phyloP scores from a whole-genome alignment of 2,113 vertebrate genomes.

The Phrynocephalus versicolor region DNA sequence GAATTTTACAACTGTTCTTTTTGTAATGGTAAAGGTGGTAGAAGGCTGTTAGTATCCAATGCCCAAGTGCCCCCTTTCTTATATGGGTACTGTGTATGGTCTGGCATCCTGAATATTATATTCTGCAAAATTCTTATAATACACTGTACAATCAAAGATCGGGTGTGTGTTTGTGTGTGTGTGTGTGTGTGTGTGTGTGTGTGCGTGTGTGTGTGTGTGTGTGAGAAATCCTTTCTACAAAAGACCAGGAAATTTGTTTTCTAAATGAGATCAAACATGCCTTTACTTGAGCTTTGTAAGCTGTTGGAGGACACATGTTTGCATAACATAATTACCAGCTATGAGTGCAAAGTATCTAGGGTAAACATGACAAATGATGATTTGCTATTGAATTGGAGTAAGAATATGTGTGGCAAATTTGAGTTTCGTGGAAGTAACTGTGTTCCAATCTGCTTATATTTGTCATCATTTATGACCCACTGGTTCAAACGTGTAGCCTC shows the following conservation, averaged over 20 bases:
- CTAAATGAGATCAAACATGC: constrained; percentile 31
- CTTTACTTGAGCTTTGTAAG: background rate
- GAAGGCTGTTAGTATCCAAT: background rate
- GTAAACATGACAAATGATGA: background rate
- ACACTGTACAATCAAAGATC: constrained; percentile 1
- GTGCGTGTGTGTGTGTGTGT: too few relatives aligned
- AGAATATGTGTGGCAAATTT: background rate
- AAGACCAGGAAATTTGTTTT: constrained; percentile 33
- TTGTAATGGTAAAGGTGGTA: background rate
- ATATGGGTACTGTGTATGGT: background rate
- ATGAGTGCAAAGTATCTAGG: background rate
- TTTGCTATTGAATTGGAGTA: constrained; percentile 28
- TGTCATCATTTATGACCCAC: background rate
- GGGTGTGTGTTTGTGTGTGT: too few relatives aligned
- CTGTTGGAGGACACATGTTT: background rate
- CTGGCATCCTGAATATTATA: background rate
- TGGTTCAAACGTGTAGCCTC: background rate
- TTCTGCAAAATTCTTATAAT: constrained; percentile 53
- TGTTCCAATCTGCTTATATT: background rate
- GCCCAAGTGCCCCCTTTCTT: constrained; percentile 26
- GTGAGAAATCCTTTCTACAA: background rate
- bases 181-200: too few relatives aligned
- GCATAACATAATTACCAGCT: too few relatives aligned
- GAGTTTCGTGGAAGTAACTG: background rate
- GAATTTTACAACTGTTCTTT: background rate